These are phyloP conservation scores for Axea sp. DNA, from an alignment of 2,888 invertebrate species.

Conservation along the genomic window DNA sequence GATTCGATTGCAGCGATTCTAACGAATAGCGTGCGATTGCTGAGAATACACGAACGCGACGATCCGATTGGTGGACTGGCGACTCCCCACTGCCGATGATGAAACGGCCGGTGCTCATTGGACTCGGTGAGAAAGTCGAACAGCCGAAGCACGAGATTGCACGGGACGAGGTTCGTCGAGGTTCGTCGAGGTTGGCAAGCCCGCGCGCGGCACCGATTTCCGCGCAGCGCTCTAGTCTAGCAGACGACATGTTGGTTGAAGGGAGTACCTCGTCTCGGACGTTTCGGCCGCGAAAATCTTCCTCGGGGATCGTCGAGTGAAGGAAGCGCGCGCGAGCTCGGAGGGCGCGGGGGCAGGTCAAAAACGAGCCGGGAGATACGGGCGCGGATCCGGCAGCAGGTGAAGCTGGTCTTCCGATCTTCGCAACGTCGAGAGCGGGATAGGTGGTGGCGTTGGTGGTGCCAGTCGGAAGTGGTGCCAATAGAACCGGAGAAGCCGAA, in stretches of 20 bases:
- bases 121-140: no score
- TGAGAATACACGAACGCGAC: no score
- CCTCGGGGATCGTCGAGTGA: constrained; percentile 73
- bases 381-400: neutral
- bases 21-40: no score
- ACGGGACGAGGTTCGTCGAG: no score
- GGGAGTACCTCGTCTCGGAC: constrained; percentile 76
- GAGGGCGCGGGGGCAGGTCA: neutral
- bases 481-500: neutral
- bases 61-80: no score
- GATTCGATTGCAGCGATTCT: no score
- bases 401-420: constrained; percentile 8
- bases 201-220: constrained; percentile 14
- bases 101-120: no score
- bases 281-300: constrained; percentile 73
- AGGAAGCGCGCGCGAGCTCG: constrained; percentile 24
- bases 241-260: constrained; percentile 81
- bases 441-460: neutral
- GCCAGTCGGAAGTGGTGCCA: neutral
- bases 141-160: no score
- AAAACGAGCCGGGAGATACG: neutral
- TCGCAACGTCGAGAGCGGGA: neutral
- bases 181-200: constrained; percentile 13
- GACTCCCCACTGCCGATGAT: no score
- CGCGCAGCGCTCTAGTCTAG: constrained; percentile 67